Evolutionary conservation across 2,888 invertebrate genomes (phyloP).

Genomic region (Eurois occulta): DNA sequence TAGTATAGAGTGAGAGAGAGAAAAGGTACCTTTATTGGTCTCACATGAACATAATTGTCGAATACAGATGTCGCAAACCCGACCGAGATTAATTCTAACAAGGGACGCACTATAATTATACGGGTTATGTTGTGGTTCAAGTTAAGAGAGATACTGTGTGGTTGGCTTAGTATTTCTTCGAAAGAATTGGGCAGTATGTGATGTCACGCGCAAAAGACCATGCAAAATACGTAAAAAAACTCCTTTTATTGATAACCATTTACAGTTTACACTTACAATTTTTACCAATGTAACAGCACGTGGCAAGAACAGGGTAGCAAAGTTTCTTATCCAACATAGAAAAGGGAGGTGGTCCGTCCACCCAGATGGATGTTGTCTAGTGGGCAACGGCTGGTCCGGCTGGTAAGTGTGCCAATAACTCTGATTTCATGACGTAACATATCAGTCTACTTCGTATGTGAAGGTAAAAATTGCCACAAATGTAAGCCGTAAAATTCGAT

Average conservation of each 20-base stretch:
- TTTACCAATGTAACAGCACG: neutral
- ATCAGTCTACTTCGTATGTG: too few species aligned
- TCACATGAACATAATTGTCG: conserved; percentile 88
- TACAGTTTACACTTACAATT: neutral
- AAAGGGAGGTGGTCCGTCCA: neutral
- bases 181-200: too few species aligned
- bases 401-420: neutral
- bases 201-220: neutral
- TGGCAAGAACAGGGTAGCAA: neutral
- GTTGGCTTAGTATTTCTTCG: neutral
- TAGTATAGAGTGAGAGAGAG: conserved; percentile 57
- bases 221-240: too few species aligned
- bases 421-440: neutral
- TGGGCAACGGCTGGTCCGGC: neutral
- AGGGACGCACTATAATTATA: conserved; percentile 87
- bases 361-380: neutral
- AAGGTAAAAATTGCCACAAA: neutral
- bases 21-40: conserved; percentile 70
- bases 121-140: conserved; percentile 73
- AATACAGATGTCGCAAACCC: conserved; percentile 87
- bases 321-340: neutral
- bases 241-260: neutral
- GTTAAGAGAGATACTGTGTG: conserved; percentile 39
- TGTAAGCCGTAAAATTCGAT: neutral
- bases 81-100: conserved; percentile 88